Evolutionary conservation across 64 coral and sea anemone genomes (phyloP).

Genomic region (Astreopora myriophthalma): DNA sequence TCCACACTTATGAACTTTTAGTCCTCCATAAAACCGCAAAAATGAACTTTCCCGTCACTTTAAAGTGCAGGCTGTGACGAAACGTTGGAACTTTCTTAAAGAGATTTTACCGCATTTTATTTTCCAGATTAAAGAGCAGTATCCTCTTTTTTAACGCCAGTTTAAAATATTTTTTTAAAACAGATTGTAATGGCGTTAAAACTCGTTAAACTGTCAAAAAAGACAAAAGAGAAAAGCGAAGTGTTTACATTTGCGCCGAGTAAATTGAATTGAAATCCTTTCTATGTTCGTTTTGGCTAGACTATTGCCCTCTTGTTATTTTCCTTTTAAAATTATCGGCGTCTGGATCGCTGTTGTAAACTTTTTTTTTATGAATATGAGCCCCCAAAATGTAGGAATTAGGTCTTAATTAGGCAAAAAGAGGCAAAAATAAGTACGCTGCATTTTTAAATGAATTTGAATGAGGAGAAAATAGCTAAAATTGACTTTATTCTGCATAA

Average conservation of each 20-base stretch:
- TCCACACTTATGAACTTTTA: not conserved
- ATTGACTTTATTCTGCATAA: not conserved
- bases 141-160: not conserved
- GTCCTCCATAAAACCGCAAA: not conserved
- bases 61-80: not conserved
- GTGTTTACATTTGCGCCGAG: not conserved
- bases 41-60: not conserved
- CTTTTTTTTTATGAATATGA: not conserved
- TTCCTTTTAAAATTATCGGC: not conserved
- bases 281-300: not conserved
- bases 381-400: not conserved
- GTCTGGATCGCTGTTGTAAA: too few relatives aligned
- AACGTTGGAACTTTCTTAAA: not conserved
- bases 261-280: not conserved
- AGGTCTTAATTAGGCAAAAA: not conserved
- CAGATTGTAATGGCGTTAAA: too few relatives aligned
- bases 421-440: not conserved
- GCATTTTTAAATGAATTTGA: slow-evolving; percentile 38
- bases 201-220: not conserved
- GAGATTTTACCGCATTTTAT: not conserved
- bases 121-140: not conserved
- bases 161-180: not conserved
- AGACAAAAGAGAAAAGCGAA: not conserved
- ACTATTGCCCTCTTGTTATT: slow-evolving; percentile 1
- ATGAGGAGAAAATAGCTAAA: not conserved